Evolutionary conservation across 2,888 invertebrate species (phyloP), one percentile per base, ranked within the genome.

Genomic region (Salticus scenicus): DNA sequence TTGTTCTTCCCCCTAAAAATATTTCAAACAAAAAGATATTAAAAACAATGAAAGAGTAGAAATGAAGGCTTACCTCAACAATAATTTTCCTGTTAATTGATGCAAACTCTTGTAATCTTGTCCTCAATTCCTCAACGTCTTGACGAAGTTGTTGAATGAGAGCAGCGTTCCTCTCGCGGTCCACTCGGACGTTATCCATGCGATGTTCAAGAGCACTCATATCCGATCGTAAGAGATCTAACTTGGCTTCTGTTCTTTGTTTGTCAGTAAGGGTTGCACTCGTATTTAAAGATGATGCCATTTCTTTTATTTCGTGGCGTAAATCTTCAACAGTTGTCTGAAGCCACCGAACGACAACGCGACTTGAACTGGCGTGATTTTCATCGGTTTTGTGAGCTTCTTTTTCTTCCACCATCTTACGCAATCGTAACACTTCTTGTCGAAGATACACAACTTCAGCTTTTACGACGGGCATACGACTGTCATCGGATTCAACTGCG

Each of bases 121-220:
- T 88, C 69, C 89, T 88, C 47, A 91, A 78, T 80, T 90, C 89
- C 4, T 89, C 88, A 24, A 90, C 86, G 42, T 91, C 90, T 24
- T 89, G 89, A 41, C 88, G 66, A 71, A 89, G 41, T 42, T 88
- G 88, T 7, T 69, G 76, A 8, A 88, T 67, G 30, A 73, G 27
- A 63, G 88, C 88, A 8, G 77, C 81, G 41, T 76, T 70, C 51
- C 79, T 74, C 57, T 88, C 86, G 17, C 87, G 79, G 20, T 42
- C 74, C 10, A 88, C 88, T 33, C 80, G 64, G 10, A 85, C 73
- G 14, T 83, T 85, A 28, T 89, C 88, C 33, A 87, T 42, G 27
- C 88, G 80, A 20, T 75, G 80, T 51, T 85, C 80, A 10, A 88
- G 69, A 20, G 84, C 82, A n/a, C 63, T 78, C 24, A 89, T 64